Evolutionary conservation across 2,888 invertebrate species (phyloP), one percentile per base, ranked within the genome.

Genomic region (Amaurobius ferox): DNA sequence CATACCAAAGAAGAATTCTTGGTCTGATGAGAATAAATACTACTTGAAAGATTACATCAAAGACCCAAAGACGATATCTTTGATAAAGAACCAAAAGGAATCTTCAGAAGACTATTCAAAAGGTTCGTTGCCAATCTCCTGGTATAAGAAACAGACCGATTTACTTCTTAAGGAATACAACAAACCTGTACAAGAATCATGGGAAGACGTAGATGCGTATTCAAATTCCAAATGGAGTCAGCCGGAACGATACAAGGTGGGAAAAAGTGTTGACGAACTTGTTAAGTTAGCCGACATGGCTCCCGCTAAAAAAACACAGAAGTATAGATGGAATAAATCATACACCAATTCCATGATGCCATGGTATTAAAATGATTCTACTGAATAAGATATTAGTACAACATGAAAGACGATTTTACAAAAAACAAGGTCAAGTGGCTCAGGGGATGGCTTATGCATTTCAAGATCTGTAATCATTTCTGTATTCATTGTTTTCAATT

Each of bases 1-100:
- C 55, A 3, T 16, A 23, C 55, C 55, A 1, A 1, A 7, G 5
- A 55, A 55, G 23, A 3, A n/a, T 55, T 23, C 23, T 5, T 23
- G 23, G 23, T 23, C 55, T 16, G 16, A 23, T 23, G 55, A 23
- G 2, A 11, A 23, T 2, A 55, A 55, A 55, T 55, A 55, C 23
- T 55, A 55, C 23, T 55, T 55, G 23, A 16, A 55, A 23, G 55
- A 55, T 55, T 55, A 55, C 55, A 55, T 55, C 11, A 55, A 55
- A 23, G 23, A 55, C 6, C 23, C 55, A 3, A 3, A 55, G 2
- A 5, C 5, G 2, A 5, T 55, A 1, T 1, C 55, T 6, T 19
- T 11, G 3, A 44, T 44, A 13, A 23, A 19, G 23, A 23, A 55
- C 23, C 23, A 23, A 23, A 23, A 55, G 16, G 55, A 55, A 16